Conservation (phyloP, 2,888 invertebrate genomes). For the Troglohyphantes excavatus region DNA sequence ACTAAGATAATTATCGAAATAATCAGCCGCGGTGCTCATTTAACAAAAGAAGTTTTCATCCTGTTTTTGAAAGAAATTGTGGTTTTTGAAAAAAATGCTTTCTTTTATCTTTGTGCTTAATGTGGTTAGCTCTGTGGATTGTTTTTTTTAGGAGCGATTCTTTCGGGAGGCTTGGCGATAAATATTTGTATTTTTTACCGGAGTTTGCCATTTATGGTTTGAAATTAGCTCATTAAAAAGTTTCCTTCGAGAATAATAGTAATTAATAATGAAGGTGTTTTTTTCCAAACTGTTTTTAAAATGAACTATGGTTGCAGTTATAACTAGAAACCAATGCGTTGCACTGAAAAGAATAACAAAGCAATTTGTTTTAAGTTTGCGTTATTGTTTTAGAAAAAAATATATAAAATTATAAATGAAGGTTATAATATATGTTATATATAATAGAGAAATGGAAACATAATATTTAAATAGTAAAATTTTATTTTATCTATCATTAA, state of each 20-base stretch:
- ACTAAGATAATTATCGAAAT: constrained; percentile 62
- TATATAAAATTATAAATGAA: too few relatives aligned
- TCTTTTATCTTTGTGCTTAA: constrained; percentile 17
- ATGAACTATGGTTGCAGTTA: too few relatives aligned
- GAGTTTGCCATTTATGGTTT: not conserved
- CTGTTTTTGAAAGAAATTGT: constrained; percentile 25
- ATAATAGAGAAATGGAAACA: too few relatives aligned
- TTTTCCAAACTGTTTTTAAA: too few relatives aligned
- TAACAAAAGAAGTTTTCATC: constrained; percentile 8
- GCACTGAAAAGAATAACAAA: too few relatives aligned
- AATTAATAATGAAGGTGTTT: not conserved
- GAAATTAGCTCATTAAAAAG: constrained; percentile 22
- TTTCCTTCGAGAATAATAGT: not conserved
- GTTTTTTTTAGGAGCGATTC: constrained; percentile 19
- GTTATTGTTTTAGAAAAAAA: too few relatives aligned
- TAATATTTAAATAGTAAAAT: too few relatives aligned
- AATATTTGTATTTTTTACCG: not conserved
- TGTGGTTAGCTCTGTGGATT: constrained; percentile 1
- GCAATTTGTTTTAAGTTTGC: too few relatives aligned
- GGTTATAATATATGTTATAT: too few relatives aligned
- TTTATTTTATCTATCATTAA: too few relatives aligned
- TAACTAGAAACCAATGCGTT: too few relatives aligned
- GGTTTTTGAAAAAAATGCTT: constrained; percentile 16
- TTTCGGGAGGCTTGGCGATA: not conserved
- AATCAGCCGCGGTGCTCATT: constrained; percentile 45